Percentiles rank a stretch among this genome's conserved stretches.
phyloP scores from a whole-genome alignment of 2,888 invertebrate genomes.

The Chrysolina americana region DNA sequence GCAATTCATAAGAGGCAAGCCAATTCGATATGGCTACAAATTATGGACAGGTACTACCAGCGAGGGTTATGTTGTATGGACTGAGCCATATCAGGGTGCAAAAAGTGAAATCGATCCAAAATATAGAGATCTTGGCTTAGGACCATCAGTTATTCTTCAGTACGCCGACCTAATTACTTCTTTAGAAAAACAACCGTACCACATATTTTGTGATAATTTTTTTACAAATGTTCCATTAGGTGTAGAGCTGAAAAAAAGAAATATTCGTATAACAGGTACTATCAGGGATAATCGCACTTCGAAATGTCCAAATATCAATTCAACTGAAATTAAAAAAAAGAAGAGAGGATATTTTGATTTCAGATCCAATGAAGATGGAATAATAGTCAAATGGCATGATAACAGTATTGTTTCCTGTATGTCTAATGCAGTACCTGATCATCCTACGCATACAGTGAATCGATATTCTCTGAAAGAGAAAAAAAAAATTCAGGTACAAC shows the following conservation, averaged over 20 bases:
- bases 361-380: no score
- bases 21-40: not conserved
- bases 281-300: constrained; percentile 45
- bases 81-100: constrained; percentile 58
- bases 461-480: no score
- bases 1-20: no score
- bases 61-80: constrained; percentile 33
- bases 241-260: constrained; percentile 35
- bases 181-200: constrained; percentile 24
- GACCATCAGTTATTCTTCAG: no score
- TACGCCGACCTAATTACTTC: constrained; percentile 37
- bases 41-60: constrained; percentile 6
- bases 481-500: no score
- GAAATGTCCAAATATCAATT: constrained; percentile 5
- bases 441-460: no score
- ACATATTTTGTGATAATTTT: constrained; percentile 52
- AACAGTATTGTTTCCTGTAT: no score
- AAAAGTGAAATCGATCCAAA: constrained; percentile 45
- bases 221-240: constrained; percentile 48
- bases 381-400: no score
- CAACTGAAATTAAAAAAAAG: not conserved
- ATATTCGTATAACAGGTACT: constrained; percentile 44
- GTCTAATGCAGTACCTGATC: no score
- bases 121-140: constrained; percentile 49
- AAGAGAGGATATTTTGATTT: constrained; percentile 19